These are phyloP conservation scores for Rhagophthalmus giganteus DNA, from an alignment of 2,888 invertebrate species.

Conservation along the genomic window DNA sequence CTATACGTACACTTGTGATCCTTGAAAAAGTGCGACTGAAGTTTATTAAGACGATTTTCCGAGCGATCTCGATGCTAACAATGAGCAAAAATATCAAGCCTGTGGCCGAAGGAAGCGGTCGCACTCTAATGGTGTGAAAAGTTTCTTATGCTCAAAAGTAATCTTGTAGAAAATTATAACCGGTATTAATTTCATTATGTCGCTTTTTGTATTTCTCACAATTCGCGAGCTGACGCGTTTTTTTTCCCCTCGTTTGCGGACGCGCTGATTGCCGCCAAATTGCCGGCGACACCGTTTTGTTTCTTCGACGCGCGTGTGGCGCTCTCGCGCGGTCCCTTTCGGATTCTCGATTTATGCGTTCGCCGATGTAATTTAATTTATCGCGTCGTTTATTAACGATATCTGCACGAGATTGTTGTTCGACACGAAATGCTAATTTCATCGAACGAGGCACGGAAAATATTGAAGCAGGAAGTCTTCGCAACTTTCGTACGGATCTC, in stretches of 20 bases:
- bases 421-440: conserved; percentile 11
- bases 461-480: conserved; percentile 3
- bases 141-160: conserved; percentile 15
- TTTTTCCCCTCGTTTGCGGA: too few species aligned
- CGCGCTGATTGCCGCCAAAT: conserved; percentile 22
- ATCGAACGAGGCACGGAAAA: conserved; percentile 1
- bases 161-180: conserved; percentile 28
- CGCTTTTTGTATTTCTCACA: conserved; percentile 25
- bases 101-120: background rate
- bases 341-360: background rate
- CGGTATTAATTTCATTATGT: conserved; percentile 27
- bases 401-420: conserved; percentile 5
- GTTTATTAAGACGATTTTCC: background rate
- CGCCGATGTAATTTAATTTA: conserved; percentile 7
- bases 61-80: background rate
- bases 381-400: conserved; percentile 7
- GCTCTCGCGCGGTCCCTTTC: background rate
- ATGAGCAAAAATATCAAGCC: background rate
- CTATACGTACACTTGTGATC: conserved; percentile 24
- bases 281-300: conserved; percentile 15
- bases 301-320: background rate
- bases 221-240: conserved; percentile 13
- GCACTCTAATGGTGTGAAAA: conserved; percentile 24
- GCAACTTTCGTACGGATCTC: background rate
- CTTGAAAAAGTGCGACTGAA: conserved; percentile 25